These are phyloP conservation scores for Calvadosia cruxmelitensis DNA, from an alignment of 30 jellyfish, hydroid and myxozoan species.

Conservation along the genomic window DNA sequence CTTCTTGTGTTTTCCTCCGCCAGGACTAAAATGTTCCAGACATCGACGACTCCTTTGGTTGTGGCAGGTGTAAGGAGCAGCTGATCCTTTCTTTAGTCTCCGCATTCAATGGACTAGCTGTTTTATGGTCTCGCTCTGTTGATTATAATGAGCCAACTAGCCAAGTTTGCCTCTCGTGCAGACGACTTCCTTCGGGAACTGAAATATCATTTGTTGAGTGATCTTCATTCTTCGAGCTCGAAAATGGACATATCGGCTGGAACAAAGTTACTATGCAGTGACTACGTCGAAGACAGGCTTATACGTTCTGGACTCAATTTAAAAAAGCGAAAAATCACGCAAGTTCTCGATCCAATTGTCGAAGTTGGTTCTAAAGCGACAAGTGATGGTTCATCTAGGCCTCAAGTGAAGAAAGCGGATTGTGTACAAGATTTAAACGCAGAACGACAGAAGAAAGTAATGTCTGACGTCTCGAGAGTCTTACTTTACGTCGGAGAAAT, in stretches of 20 bases:
- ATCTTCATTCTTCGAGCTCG: background rate
- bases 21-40: no score
- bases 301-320: conserved; percentile 77
- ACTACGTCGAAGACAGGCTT: conserved; percentile 70
- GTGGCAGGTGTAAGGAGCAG: no score
- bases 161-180: background rate
- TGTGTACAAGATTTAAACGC: background rate
- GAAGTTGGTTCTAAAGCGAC: no score
- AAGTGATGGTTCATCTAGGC: background rate
- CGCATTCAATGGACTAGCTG: no score
- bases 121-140: no score
- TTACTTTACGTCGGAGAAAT: conserved; percentile 64
- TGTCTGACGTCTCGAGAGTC: conserved; percentile 32
- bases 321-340: conserved; percentile 49
- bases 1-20: no score
- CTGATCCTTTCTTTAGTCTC: no score
- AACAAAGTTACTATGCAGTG: conserved; percentile 57
- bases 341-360: background rate
- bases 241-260: conserved; percentile 19
- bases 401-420: background rate
- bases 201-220: background rate
- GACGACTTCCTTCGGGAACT: background rate
- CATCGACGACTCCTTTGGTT: no score
- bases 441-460: background rate
- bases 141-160: background rate